These are phyloP conservation scores for Odontomyia ornata DNA, from an alignment of 2,888 invertebrate genomes.

Conservation along the genomic window DNA sequence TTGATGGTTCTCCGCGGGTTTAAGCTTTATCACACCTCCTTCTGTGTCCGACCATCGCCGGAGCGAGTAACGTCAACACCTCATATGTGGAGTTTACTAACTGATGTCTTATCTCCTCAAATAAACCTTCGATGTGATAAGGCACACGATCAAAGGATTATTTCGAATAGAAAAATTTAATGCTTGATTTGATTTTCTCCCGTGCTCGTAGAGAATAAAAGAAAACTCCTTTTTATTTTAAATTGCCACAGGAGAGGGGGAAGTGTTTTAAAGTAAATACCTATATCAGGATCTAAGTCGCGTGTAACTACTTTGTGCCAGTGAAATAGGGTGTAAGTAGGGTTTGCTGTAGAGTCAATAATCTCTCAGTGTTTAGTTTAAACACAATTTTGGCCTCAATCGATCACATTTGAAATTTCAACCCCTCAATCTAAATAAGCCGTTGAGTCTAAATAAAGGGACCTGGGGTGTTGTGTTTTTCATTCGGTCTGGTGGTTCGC, in stretches of 20 bases:
- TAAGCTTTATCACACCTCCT: constrained; percentile 37
- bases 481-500: constrained; percentile 2
- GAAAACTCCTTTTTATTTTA: constrained; percentile 10
- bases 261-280: constrained; percentile 43
- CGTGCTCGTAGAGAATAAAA: constrained; percentile 5
- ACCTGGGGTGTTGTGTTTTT: background rate
- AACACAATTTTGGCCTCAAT: constrained; percentile 42
- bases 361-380: constrained; percentile 43
- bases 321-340: background rate
- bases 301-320: constrained; percentile 38
- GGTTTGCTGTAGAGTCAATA: constrained; percentile 35
- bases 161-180: constrained; percentile 22
- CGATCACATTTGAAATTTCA: constrained; percentile 36
- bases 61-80: background rate
- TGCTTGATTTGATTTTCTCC: constrained; percentile 6
- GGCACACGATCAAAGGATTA: constrained; percentile 44
- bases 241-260: constrained; percentile 13
- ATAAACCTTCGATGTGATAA: constrained; percentile 31
- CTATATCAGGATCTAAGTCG: constrained; percentile 43
- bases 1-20: constrained; percentile 28
- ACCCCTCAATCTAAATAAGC: constrained; percentile 28
- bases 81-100: constrained; percentile 25
- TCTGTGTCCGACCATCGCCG: background rate
- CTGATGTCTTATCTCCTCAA: constrained; percentile 11
- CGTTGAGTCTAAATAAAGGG: background rate